phyloP scores from a whole-genome alignment of 2,888 invertebrate genomes.

The Ferrisia virgata region DNA sequence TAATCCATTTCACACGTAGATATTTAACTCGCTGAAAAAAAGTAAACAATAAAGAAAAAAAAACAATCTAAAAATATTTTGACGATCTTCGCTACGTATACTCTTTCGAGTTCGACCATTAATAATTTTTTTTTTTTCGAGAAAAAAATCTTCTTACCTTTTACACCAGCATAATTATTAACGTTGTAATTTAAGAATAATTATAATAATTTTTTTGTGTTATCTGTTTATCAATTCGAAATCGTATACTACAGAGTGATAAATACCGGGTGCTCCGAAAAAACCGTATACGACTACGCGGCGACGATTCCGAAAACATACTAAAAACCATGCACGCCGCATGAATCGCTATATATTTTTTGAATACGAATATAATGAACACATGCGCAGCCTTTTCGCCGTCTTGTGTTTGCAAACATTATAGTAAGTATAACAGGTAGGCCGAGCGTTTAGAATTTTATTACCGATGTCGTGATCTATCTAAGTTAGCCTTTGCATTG shows the following conservation, averaged over 20 bases:
- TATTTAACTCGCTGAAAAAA: no score
- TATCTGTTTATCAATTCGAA: conserved; percentile 1
- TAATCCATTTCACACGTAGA: no score
- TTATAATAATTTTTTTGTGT: no score
- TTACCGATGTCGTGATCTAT: conserved; percentile 20
- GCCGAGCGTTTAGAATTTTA: conserved; percentile 3
- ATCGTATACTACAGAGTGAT: not conserved
- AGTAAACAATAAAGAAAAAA: no score
- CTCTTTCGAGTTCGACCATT: no score
- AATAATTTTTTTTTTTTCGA: no score
- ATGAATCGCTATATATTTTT: conserved; percentile 20
- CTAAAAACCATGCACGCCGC: conserved; percentile 34
- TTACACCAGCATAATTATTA: not conserved
- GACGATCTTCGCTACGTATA: no score
- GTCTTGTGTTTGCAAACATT: conserved; percentile 37
- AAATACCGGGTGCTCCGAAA: not conserved
- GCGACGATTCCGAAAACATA: conserved; percentile 19
- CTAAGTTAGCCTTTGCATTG: not conserved
- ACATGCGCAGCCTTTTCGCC: conserved; percentile 37
- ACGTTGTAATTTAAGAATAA: not conserved
- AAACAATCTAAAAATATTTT: no score
- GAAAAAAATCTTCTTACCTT: no score
- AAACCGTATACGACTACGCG: not conserved
- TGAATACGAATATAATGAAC: conserved; percentile 30
- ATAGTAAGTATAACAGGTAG: conserved; percentile 42